Evolutionary conservation across 2,888 invertebrate genomes (phyloP), one percentile per base, ranked within the genome.

Genomic region (Acronicta alni): DNA sequence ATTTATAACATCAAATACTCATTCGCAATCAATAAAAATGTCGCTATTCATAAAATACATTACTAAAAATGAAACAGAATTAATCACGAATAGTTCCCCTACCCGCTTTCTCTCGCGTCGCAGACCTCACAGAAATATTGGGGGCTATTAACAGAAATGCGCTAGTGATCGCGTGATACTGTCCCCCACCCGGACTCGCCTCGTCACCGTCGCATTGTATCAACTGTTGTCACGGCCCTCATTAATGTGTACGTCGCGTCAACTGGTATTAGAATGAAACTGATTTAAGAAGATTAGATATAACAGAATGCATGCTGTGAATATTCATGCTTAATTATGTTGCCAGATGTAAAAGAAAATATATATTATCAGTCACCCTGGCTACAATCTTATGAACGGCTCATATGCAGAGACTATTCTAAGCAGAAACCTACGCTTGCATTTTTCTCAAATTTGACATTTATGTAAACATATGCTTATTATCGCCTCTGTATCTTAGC

Each of bases 141-240:
- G 83, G 82, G 72, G 80, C 88, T 88, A 90, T 91, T 90, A 89
- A 88, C 89, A 87, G 87, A 89, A 90, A 89, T 83, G 82, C 83
- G 85, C 77, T 78, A 78, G 86, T 80, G 89, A 90, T 90, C 87
- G 88, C 75, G 71, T 85, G 88, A 89, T 88, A 89, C 75, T 82
- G 79, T 80, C 83, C 87, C 86, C 77, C 79, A 67, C 61, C 57
- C 75, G 68, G 73, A 80, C 69, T 77, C 76, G 83, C 83, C 83
- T 79, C 85, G 86, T 84, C 88, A 85, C 84, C 77, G 80, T 68
- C 82, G 74, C 77, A 82, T 80, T 84, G 81, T 85, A 74, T 72
- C 78, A 74, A 77, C 73, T 78, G 62, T 66, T 70, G 73, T 70
- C 74, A 63, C 54, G 52, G 35, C 69, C 60, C 49, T 57, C 59